These are phyloP conservation scores for Oxyteleia sp. DNA, from an alignment of 2,888 invertebrate genomes.

Conservation along the genomic window DNA sequence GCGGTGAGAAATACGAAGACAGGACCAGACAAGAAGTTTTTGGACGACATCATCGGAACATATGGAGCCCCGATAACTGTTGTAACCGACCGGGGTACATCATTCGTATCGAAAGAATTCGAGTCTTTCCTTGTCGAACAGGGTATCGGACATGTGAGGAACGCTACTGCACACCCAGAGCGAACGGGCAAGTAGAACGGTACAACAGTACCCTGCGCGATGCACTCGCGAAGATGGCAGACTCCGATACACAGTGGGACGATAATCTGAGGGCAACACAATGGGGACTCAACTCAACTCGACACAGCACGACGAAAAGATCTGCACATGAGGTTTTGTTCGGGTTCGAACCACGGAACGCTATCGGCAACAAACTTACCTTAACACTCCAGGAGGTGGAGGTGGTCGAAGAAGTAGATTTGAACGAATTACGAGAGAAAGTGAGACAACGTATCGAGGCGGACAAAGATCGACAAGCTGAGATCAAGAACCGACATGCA, in stretches of 20 bases:
- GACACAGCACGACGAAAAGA: neutral
- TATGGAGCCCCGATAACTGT: neutral
- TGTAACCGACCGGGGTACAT: neutral
- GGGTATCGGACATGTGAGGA: neutral
- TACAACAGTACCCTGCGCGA: neutral
- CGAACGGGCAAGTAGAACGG: slow-evolving; percentile 5
- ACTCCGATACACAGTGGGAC: slow-evolving; percentile 1
- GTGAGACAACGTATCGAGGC: no score
- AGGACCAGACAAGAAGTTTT: neutral
- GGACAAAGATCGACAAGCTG: no score
- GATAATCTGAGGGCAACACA: neutral
- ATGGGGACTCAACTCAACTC: slow-evolving; percentile 5
- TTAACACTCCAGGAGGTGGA: no score
- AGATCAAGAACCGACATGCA: no score
- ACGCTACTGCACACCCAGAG: neutral
- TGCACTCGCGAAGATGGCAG: neutral
- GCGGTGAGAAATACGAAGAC: slow-evolving; percentile 10
- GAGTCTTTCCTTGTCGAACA: neutral
- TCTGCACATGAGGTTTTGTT: slow-evolving; percentile 9
- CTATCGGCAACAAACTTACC: slow-evolving; percentile 8
- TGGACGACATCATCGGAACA: neutral
- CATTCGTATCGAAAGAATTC: neutral
- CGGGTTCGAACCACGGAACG: slow-evolving; percentile 9
- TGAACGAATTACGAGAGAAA: no score
- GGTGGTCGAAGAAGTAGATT: no score